A percentile compares a stretch with the other conserved stretches of the same genome.
Evolutionary conservation across 2,888 invertebrate genomes (phyloP).

Genomic region (Phortica okadai): DNA sequence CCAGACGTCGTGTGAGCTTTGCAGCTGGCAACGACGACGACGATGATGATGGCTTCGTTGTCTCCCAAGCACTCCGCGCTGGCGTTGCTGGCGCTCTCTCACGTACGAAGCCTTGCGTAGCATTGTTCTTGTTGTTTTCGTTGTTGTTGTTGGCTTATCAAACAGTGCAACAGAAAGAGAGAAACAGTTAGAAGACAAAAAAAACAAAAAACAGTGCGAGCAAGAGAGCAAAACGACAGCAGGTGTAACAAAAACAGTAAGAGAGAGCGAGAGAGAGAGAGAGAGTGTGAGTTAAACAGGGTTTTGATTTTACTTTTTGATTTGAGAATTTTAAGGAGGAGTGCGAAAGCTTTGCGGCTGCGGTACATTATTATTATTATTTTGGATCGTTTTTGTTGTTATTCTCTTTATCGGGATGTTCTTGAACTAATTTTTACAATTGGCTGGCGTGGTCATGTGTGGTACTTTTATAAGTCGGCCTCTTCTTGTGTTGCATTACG

Average conservation of each 20-base stretch:
- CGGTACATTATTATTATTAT: neutral
- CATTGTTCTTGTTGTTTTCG: constrained; percentile 32
- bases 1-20: constrained; percentile 41
- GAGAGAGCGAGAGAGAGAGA: neutral
- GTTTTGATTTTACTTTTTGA: neutral
- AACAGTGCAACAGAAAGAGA: too few relatives aligned
- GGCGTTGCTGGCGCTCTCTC: constrained; percentile 27
- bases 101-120: constrained; percentile 14
- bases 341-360: constrained; percentile 15
- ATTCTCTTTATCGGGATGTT: constrained; percentile 45
- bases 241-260: too few relatives aligned
- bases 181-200: too few relatives aligned
- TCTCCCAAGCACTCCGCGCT: constrained; percentile 30
- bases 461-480: constrained; percentile 40
- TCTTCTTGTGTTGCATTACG: constrained; percentile 64
- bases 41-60: constrained; percentile 34
- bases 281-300: neutral
- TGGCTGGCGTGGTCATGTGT: constrained; percentile 62
- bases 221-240: too few relatives aligned
- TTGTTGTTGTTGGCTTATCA: constrained; percentile 3
- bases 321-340: neutral
- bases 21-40: constrained; percentile 27
- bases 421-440: constrained; percentile 64
- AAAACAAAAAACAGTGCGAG: too few relatives aligned
- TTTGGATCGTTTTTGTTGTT: constrained; percentile 22